Evolutionary conservation across 2,888 invertebrate species (phyloP), one percentile per base, ranked within the genome.

Genomic region (Esperia sulphurella): DNA sequence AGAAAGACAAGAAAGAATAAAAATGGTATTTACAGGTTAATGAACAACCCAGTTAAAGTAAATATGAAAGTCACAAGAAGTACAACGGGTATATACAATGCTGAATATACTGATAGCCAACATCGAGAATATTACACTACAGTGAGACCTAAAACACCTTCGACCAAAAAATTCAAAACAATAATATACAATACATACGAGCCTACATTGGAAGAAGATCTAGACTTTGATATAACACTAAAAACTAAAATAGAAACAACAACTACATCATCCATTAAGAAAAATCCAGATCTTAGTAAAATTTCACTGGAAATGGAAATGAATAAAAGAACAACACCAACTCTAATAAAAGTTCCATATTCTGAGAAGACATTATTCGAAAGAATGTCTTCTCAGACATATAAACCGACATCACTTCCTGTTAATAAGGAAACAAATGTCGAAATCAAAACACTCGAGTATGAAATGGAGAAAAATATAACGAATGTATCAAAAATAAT

Each of bases 171-270:
- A 38, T 41, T 38, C 3, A 57, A 55, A 48, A 33, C 9, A 31
- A 51, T 62, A 28, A 46, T 48, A 53, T 80, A 81, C 48, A 82
- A 81, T 54, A 78, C 79, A 8, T 81, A 76, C 45, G 63, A 68
- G 57, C 74, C 80, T 12, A 59, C 60, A 3, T 55, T 62, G n/a
- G 58, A 62, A 41, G 72, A 75, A 46, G 69, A 75, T 42, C 38
- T 69, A 8, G 67, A 71, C 52, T 28, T 55, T 12, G 46, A 53
- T 31, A 31, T 31, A 8, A 31, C 31, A 31, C 10, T 31, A 9
- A 31, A 31, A 31, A 31, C 5, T 7, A 8, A 31, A 9, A 31
- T 31, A 5, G 10, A 31, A 31, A 31, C 9, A 10, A 31, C 31
- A 7, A 31, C 31, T 3, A 8, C 31, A 31, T 10, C 10, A 31